Conservation (phyloP, 1,140 invertebrate species). For the Doryteuthis pealeii region DNA sequence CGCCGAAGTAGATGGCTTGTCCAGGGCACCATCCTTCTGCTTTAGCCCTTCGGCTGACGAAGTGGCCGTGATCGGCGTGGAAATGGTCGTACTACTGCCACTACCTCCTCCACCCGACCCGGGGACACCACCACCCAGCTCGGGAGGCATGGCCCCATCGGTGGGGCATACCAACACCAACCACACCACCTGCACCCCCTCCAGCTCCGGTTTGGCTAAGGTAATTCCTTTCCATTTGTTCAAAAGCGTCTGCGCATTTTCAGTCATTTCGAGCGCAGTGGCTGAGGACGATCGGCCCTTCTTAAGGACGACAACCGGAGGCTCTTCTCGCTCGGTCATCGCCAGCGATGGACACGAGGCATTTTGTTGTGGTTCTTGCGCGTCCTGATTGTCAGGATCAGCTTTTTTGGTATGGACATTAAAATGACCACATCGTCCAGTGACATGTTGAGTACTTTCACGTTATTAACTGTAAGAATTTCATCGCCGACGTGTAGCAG, state of each 20-base stretch:
- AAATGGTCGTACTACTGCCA: not conserved
- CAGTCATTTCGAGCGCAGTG: constrained; percentile 69
- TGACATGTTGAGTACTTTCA: constrained; percentile 96
- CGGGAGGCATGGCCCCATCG: constrained; percentile 1
- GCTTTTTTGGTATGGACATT: constrained; percentile 95
- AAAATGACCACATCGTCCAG: constrained; percentile 98
- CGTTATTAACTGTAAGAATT: constrained; percentile 95
- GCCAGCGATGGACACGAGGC: constrained; percentile 54
- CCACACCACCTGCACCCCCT: not conserved
- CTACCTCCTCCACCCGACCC: not conserved
- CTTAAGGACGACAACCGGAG: constrained; percentile 91
- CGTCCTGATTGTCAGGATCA: constrained; percentile 85
- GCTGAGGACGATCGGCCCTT: constrained; percentile 64
- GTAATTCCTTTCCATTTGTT: constrained; percentile 28
- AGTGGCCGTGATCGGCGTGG: not conserved
- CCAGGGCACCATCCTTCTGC: not conserved
- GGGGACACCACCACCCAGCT: not conserved
- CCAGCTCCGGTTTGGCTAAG: not conserved
- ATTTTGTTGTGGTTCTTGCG: constrained; percentile 51
- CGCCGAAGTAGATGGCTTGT: constrained; percentile 1
- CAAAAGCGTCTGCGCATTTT: constrained; percentile 71
- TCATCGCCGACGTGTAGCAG: constrained; percentile 98
- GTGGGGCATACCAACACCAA: constrained; percentile 9
- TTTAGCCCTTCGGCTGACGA: not conserved
- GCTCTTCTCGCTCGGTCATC: constrained; percentile 69